phyloP scores from a whole-genome alignment of 2,797 vertebrate genomes.

The Brotula barbata region DNA sequence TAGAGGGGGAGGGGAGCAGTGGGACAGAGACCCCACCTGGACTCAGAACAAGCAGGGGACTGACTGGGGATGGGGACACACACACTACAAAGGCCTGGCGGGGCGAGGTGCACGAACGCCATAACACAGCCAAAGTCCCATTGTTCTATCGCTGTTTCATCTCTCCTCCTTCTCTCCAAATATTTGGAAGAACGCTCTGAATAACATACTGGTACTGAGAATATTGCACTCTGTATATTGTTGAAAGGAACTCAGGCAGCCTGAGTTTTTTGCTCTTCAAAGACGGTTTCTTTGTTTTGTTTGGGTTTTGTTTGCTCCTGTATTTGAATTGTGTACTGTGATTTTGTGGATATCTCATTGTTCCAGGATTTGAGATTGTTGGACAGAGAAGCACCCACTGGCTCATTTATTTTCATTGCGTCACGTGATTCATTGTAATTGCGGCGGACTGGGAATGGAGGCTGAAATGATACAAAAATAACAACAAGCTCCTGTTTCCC shows the following conservation, averaged over 20 bases:
- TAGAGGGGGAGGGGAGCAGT: constrained; percentile 7
- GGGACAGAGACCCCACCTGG: constrained; percentile 72
- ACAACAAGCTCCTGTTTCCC: constrained; percentile 66
- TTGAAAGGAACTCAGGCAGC: constrained; percentile 83
- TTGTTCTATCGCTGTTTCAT: constrained; percentile 83
- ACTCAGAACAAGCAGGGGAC: constrained; percentile 69
- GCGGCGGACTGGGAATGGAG: constrained; percentile 54
- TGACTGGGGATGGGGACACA: constrained; percentile 63
- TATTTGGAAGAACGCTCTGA: constrained; percentile 82
- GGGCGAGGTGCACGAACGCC: constrained; percentile 77
- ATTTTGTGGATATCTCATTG: constrained; percentile 82
- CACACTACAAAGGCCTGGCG: constrained; percentile 78
- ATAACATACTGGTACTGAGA: constrained; percentile 82
- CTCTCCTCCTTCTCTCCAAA: constrained; percentile 83
- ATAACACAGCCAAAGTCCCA: constrained; percentile 79
- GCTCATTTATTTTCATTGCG: constrained; percentile 79
- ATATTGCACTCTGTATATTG: constrained; percentile 82
- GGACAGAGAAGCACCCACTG: constrained; percentile 70
- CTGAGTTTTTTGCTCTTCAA: constrained; percentile 78
- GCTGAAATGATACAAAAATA: constrained; percentile 65
- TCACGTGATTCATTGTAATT: constrained; percentile 76
- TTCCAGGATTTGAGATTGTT: constrained; percentile 78
- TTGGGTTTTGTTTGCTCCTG: constrained; percentile 79
- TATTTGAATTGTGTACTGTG: constrained; percentile 74
- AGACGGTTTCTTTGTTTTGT: constrained; percentile 79